These are phyloP conservation scores for Polyergus mexicanus DNA, from an alignment of 1,140 invertebrate species.

Conservation along the genomic window DNA sequence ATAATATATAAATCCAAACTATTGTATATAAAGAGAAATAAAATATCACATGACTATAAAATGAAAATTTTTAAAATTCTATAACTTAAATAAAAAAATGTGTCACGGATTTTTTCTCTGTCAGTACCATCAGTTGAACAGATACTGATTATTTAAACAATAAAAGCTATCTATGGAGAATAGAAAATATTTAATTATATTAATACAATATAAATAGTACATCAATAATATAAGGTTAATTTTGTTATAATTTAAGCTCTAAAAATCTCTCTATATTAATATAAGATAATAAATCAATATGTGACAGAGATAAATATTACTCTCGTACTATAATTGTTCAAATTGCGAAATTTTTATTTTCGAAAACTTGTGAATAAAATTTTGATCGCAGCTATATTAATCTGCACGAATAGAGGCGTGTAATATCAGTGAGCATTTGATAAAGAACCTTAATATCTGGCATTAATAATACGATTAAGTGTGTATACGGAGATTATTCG, in stretches of 20 bases:
- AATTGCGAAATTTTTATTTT: background rate
- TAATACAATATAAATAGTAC: background rate
- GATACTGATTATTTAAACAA: background rate
- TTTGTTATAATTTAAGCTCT: background rate
- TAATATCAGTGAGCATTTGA: conserved; percentile 12
- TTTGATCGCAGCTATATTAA: conserved; percentile 15
- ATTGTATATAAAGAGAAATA: background rate
- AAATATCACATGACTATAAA: background rate
- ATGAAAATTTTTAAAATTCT: background rate
- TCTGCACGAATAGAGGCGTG: background rate
- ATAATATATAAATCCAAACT: background rate
- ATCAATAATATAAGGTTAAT: background rate
- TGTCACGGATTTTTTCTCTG: background rate
- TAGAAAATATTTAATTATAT: background rate
- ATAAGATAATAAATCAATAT: conserved; percentile 19
- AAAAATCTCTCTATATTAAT: background rate
- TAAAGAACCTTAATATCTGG: conserved; percentile 32
- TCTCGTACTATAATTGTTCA: background rate
- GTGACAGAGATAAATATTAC: background rate
- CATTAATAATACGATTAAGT: conserved; percentile 25
- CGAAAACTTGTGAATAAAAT: background rate
- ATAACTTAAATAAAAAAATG: background rate
- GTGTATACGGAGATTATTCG: conserved; percentile 6
- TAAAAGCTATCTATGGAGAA: background rate
- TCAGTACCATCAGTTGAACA: background rate